Conservation (phyloP, 2,113 vertebrate species). For the Bos indicus region DNA sequence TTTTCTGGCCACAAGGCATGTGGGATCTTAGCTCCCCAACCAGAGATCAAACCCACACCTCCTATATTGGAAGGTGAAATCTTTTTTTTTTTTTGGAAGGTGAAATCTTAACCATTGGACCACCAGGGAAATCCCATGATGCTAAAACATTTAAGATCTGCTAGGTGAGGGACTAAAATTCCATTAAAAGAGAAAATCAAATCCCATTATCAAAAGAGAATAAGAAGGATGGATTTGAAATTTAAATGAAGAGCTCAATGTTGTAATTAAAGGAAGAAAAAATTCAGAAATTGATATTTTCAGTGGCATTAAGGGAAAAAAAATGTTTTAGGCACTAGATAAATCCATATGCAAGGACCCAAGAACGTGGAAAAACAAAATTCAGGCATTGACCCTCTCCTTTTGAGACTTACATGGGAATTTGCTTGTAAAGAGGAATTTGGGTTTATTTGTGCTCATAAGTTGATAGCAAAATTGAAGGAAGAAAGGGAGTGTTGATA, state of each 20-base stretch:
- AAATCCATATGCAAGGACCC: not conserved
- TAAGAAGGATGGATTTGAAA: not conserved
- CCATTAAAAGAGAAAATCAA: not conserved
- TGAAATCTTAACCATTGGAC: not conserved
- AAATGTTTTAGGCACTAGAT: slow-evolving; percentile 16
- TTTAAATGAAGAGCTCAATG: slow-evolving; percentile 18
- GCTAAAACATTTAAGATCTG: not conserved
- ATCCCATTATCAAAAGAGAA: slow-evolving; percentile 11
- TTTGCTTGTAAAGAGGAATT: not conserved
- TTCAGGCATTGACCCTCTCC: not conserved
- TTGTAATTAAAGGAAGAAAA: not conserved
- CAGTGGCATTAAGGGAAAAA: not conserved
- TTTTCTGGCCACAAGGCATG: not conserved
- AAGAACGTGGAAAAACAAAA: not conserved
- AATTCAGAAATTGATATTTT: not conserved
- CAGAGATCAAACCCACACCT: not conserved
- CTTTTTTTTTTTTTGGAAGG: not conserved
- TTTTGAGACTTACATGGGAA: not conserved
- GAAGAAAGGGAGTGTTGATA: not conserved
- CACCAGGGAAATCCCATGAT: not conserved
- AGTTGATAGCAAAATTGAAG: not conserved
- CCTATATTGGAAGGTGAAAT: not conserved
- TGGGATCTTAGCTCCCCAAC: not conserved
- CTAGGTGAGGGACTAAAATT: not conserved
- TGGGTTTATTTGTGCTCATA: not conserved